phyloP scores from a whole-genome alignment of 2,888 invertebrate species.

The Trisateles emortualis region DNA sequence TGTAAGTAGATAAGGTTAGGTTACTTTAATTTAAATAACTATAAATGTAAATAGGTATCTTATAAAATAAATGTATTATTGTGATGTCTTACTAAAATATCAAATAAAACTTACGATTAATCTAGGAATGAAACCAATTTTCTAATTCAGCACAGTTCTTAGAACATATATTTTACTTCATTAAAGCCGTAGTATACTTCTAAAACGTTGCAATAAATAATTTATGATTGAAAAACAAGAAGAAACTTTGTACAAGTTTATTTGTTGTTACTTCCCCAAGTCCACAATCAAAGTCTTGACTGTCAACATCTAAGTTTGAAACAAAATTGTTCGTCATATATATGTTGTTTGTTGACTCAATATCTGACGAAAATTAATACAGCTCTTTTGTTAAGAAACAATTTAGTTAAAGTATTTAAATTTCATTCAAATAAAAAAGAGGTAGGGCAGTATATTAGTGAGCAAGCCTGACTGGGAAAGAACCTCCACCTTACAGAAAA shows the following conservation, averaged over 20 bases:
- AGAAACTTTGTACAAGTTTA: neutral
- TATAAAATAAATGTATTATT: too few species aligned
- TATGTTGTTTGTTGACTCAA: neutral
- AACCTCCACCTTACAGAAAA: too few species aligned
- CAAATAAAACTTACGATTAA: neutral
- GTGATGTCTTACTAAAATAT: neutral
- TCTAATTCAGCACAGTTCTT: neutral
- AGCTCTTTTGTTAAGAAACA: too few species aligned
- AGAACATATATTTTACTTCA: neutral
- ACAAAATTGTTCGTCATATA: neutral
- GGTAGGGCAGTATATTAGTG: too few species aligned
- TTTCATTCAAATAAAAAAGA: too few species aligned
- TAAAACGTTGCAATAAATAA: conserved; percentile 9
- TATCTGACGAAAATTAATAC: neutral
- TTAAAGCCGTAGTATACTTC: neutral
- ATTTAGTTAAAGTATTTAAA: too few species aligned
- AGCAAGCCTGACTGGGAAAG: too few species aligned
- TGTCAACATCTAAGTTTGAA: conserved; percentile 5
- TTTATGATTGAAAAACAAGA: conserved; percentile 14
- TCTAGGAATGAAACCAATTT: conserved; percentile 1
- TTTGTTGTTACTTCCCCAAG: conserved; percentile 1
- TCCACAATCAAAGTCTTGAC: neutral
- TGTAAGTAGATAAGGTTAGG: too few species aligned
- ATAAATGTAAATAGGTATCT: too few species aligned
- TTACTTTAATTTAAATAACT: too few species aligned